Evolutionary conservation across 53 echinoderm and acorn worm genomes (phyloP), one percentile per base, ranked within the genome.

Genomic region (Stichopus horrens): DNA sequence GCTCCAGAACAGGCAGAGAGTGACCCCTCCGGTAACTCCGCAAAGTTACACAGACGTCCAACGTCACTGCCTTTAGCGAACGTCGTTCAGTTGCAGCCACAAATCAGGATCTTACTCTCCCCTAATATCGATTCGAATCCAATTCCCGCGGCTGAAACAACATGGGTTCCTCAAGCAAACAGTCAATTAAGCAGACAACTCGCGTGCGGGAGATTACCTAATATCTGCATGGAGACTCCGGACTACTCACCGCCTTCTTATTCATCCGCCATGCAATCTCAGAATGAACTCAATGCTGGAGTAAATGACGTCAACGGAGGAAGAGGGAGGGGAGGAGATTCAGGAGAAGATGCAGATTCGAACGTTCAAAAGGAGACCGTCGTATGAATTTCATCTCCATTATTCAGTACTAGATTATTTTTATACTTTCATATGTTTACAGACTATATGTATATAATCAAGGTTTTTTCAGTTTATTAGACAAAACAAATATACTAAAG

Each of bases 51-150:
- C 53, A 87, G 54, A 66, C 87, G 92, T 65, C 92, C 92, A 73
- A 89, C 92, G 16, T 92, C 92, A 5, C 57, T 92, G 80, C 92
- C 92, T 13, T 57, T 92, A 57, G 54, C 87, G n/a, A 87, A 54
- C 55, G 87, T 85, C 52, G 85, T 74, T 8, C 87, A 75, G 21
- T n/a, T 86, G 37, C 86, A 86, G 37, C 87, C 87, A 87, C 74
- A 75, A 74, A 75, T 87, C 55, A 55, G 87, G n/a, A 87, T 87
- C 52, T 37, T 87, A 55, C 53, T 87, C 21, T 87, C 87, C 16
- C 87, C 87, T 9, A 87, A 87, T 87, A 87, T 87, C 21, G 87
- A 87, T 75, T 74, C 87, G 54, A 74, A 74, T 74, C 87, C 87
- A 57, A 75, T 87, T 74, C 87, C 87, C 4, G 74, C 87, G 18